A percentile compares a stretch with the other conserved stretches of the same genome.
Conservation (phyloP, 2,797 vertebrate species). For the Siniperca obscura region DNA sequence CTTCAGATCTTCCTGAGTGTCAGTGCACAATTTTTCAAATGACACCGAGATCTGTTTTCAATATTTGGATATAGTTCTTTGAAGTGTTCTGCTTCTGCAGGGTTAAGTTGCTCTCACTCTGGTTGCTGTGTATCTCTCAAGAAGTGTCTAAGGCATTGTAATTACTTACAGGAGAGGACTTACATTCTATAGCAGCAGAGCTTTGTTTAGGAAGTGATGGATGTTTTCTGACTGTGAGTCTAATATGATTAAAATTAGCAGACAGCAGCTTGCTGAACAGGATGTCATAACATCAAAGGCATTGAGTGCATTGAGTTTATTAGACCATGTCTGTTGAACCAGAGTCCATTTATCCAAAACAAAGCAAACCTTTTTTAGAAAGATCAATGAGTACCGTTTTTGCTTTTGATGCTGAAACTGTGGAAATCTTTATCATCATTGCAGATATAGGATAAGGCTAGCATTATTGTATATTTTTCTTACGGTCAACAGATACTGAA, state of each 20-base stretch:
- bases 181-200: not conserved
- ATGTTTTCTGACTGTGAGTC: slow-evolving; percentile 10
- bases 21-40: slow-evolving; percentile 17
- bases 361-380: not conserved
- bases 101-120: slow-evolving; percentile 25
- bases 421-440: not conserved
- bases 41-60: slow-evolving; percentile 21
- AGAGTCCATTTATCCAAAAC: not conserved
- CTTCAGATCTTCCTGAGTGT: slow-evolving; percentile 27
- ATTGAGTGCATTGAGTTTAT: slow-evolving; percentile 9
- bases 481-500: not conserved
- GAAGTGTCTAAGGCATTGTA: slow-evolving; percentile 15
- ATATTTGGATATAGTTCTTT: slow-evolving; percentile 14
- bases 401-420: not conserved
- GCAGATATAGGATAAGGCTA: not conserved
- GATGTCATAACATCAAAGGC: not conserved
- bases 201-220: not conserved
- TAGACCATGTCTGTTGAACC: not conserved
- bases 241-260: slow-evolving; percentile 36
- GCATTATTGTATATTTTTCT: slow-evolving; percentile 2
- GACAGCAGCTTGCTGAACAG: slow-evolving; percentile 3
- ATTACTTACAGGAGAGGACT: slow-evolving; percentile 34
- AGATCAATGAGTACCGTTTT: not conserved
- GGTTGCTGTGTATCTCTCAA: not conserved
- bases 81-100: slow-evolving; percentile 25